Conservation (phyloP, 1,140 invertebrate genomes). For the Drosophila aff. region DNA sequence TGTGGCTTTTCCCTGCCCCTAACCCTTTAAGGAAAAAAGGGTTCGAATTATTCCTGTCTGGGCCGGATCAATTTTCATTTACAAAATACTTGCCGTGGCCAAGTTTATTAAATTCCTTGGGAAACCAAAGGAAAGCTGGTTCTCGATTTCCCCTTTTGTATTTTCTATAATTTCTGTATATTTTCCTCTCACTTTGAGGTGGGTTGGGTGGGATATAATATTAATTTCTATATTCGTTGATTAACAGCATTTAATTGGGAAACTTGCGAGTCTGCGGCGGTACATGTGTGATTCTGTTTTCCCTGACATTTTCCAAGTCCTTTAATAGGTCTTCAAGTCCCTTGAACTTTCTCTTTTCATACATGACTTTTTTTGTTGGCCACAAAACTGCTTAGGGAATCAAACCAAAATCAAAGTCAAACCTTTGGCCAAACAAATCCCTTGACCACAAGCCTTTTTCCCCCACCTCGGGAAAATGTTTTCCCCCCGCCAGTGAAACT, state of each 20-base stretch:
- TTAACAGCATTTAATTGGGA: not conserved
- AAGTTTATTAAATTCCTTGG: constrained; percentile 15
- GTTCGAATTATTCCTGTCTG: not conserved
- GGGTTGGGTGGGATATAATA: not conserved
- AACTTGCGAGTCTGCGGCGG: too few relatives aligned
- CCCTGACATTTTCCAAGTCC: not conserved
- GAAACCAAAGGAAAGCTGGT: not conserved
- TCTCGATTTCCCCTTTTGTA: not conserved
- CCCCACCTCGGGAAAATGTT: not conserved
- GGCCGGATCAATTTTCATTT: constrained; percentile 6
- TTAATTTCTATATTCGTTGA: not conserved
- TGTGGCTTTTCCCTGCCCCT: not conserved
- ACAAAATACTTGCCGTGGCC: not conserved
- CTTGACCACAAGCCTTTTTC: constrained; percentile 25
- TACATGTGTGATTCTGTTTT: not conserved
- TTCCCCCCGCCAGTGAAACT: not conserved
- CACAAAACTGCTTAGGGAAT: constrained; percentile 20
- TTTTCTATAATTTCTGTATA: constrained; percentile 3
- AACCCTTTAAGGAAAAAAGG: not conserved
- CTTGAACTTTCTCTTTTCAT: not conserved
- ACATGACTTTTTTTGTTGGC: constrained; percentile 13
- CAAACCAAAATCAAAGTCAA: constrained; percentile 50
- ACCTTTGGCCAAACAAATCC: constrained; percentile 48
- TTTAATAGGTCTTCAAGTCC: constrained; percentile 5
- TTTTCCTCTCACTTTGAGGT: not conserved